Conservation (phyloP, 2,113 vertebrate species). For the Semicossyphus pulcher region DNA sequence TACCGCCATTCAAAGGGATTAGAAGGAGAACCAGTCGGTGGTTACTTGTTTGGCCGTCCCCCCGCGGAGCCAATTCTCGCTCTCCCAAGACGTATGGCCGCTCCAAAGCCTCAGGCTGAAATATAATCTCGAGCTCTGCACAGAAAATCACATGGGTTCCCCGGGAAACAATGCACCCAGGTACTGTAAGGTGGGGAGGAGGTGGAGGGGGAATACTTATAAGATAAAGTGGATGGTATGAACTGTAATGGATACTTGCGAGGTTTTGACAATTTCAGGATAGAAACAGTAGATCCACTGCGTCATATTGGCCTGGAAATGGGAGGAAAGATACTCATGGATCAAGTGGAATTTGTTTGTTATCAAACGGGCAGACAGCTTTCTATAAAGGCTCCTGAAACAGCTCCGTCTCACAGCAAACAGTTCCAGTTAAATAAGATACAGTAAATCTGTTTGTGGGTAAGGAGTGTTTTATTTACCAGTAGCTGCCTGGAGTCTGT, state of each 20-base stretch:
- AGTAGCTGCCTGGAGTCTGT: background rate
- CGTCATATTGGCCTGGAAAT: background rate
- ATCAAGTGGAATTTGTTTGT: constrained; percentile 15
- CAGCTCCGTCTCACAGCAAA: constrained; percentile 22
- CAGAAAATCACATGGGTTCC: constrained; percentile 51
- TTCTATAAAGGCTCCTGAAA: constrained; percentile 20
- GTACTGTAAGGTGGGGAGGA: constrained; percentile 18
- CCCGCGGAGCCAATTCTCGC: constrained; percentile 45
- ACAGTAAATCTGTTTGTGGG: background rate
- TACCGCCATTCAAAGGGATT: constrained; percentile 59
- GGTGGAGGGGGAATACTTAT: background rate
- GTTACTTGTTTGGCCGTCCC: constrained; percentile 46
- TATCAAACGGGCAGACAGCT: constrained; percentile 14
- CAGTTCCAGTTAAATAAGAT: background rate
- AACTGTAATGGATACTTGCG: constrained; percentile 54
- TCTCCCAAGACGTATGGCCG: constrained; percentile 51
- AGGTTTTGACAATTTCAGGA: constrained; percentile 44
- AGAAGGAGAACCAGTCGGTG: constrained; percentile 56
- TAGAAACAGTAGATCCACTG: constrained; percentile 43
- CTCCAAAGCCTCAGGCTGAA: constrained; percentile 66
- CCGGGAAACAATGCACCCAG: constrained; percentile 55
- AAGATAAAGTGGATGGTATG: constrained; percentile 43
- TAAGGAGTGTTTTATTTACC: background rate
- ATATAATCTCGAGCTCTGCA: constrained; percentile 58
- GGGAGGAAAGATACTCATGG: background rate